Evolutionary conservation across 2,888 invertebrate species (phyloP).

Genomic region (Leptinotarsa tumamoca): DNA sequence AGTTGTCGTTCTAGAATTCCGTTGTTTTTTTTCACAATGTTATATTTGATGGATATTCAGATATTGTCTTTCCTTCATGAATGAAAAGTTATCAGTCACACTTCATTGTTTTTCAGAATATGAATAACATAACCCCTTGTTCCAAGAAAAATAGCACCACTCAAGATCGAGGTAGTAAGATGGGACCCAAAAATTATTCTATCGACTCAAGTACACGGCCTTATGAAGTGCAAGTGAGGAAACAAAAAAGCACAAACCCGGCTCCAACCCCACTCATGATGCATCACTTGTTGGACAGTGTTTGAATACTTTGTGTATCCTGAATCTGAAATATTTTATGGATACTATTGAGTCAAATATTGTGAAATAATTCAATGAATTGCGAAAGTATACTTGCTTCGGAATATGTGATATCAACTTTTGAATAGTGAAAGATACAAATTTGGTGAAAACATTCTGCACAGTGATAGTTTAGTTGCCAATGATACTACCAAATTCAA

Average conservation of each 20-base stretch:
- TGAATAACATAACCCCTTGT: background rate
- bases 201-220: background rate
- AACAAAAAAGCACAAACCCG: background rate
- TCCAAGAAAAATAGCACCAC: background rate
- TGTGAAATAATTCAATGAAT: background rate
- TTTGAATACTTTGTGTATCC: background rate
- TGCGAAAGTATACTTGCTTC: background rate
- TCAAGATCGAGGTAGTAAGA: background rate
- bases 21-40: too few species aligned
- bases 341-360: background rate
- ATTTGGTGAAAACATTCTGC: background rate
- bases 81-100: too few species aligned
- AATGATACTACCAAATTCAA: background rate
- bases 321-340: background rate
- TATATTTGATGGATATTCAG: too few species aligned
- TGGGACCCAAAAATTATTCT: background rate
- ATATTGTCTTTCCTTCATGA: too few species aligned
- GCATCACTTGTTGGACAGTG: constrained; percentile 11
- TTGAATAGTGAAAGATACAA: background rate
- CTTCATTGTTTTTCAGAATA: background rate
- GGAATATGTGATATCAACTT: constrained; percentile 3
- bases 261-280: background rate
- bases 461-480: constrained; percentile 14
- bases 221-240: background rate
- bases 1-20: too few species aligned